phyloP scores from a whole-genome alignment of 2,888 invertebrate species.

The Prenolepis imparis region DNA sequence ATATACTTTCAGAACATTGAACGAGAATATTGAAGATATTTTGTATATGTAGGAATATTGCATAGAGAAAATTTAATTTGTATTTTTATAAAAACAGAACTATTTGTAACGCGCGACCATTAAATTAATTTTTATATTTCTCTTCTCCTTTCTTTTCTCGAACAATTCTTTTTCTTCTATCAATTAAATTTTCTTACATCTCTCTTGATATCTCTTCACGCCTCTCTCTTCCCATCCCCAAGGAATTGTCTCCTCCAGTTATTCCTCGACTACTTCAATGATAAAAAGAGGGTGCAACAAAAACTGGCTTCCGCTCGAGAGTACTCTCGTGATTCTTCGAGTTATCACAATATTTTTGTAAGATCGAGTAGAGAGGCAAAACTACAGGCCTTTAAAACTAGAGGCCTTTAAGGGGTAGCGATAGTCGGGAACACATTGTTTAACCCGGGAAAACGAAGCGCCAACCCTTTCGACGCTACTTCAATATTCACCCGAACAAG shows the following conservation, averaged over 20 bases:
- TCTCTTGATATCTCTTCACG: neutral
- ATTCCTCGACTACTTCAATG: slow-evolving; percentile 47
- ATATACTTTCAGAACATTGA: neutral
- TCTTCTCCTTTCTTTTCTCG: neutral
- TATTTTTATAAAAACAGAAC: neutral
- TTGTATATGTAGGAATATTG: neutral
- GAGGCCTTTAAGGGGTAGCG: neutral
- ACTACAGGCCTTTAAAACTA: slow-evolving; percentile 65
- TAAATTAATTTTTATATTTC: neutral
- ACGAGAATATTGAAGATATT: neutral
- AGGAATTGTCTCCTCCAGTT: neutral
- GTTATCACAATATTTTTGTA: slow-evolving; percentile 79
- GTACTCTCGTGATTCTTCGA: slow-evolving; percentile 68
- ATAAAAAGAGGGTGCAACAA: slow-evolving; percentile 62
- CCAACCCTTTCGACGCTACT: slow-evolving; percentile 79
- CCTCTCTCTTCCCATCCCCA: neutral
- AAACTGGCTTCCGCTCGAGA: slow-evolving; percentile 63
- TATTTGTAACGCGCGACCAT: neutral
- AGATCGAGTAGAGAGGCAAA: slow-evolving; percentile 64
- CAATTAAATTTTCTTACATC: neutral
- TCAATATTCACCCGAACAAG: slow-evolving; percentile 80
- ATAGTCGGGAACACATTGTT: slow-evolving; percentile 48
- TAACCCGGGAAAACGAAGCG: slow-evolving; percentile 67
- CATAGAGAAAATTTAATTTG: neutral
- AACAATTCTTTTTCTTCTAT: neutral